Base-by-base conservation (phyloP, 2,888 invertebrate species). In the Eudemis profundana region DNA sequence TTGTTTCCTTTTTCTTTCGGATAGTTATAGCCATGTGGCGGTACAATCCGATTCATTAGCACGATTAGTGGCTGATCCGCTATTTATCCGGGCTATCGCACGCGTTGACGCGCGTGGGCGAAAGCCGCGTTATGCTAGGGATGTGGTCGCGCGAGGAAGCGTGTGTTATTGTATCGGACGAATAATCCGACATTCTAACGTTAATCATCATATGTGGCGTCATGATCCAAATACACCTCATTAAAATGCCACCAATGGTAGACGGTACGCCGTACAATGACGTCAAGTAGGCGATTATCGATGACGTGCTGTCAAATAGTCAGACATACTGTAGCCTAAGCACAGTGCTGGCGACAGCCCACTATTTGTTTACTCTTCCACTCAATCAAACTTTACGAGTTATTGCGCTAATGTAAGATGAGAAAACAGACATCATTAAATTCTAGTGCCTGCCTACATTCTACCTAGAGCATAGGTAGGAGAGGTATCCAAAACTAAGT, bases 51-150 rank as follows among this genome's bases (percentile, higher is more conserved):
- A 57, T 57, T 64, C 64, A 57, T 64, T 64, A 57, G 50, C 15
- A n/a, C 23, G 50, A 57, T 51, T 61, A 50, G 42, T 51, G 29
- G n/a, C 44, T 57, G 49, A 63, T 64, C 57, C 21, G 62, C 61
- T 49, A 50, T 50, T 60, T 60, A 60, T 59, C 47, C 27, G 21
- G 19, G 14, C 33, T 49, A 40, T 62, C 62, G 56, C 49, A 56
- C 17, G 36, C 60, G 54, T 42, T 38, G 63, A 63, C 63, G 49
- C 50, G 57, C 57, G 64, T 64, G 64, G 64, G 64, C 57, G 44
- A 46, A 56, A 42, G 42, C 54, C n/a, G 27, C 21, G 4, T 17
- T 21, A 46, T 12, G 29, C 40, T 33, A 63, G 63, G 40, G 57
- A 23, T 17, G 33, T 47, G 29, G 8, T 27, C 53, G 10, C 23